Percentiles rank a stretch among this genome's conserved stretches.
Evolutionary conservation across 2,888 invertebrate species (phyloP).

Genomic region (Slavum lentiscoides): DNA sequence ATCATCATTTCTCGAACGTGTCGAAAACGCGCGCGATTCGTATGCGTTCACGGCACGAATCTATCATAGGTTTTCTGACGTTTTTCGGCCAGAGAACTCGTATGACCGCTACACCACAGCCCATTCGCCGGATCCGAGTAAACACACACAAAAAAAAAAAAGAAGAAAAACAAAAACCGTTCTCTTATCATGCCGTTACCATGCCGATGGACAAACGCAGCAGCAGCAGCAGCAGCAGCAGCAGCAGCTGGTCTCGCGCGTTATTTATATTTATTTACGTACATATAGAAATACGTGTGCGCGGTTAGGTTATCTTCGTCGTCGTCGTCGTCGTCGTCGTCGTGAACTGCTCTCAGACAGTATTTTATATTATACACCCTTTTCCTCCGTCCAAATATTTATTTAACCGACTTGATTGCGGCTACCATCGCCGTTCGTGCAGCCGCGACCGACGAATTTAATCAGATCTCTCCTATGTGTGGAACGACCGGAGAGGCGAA

Average conservation of each 20-base stretch:
- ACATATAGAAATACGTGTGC: neutral
- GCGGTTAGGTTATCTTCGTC: constrained; percentile 39
- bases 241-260: too few species aligned
- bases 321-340: constrained; percentile 9
- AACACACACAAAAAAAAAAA: constrained; percentile 11
- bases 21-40: constrained; percentile 30
- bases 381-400: constrained; percentile 38
- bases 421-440: neutral
- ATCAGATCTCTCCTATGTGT: constrained; percentile 20
- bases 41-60: constrained; percentile 19
- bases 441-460: neutral
- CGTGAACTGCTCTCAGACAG: too few species aligned
- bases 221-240: too few species aligned
- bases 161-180: too few species aligned
- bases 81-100: constrained; percentile 16
- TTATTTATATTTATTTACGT: neutral
- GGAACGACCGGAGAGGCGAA: too few species aligned
- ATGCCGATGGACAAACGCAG: constrained; percentile 34
- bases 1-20: constrained; percentile 25
- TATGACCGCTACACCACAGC: constrained; percentile 11
- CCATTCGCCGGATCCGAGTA: constrained; percentile 23
- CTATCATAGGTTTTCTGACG: constrained; percentile 46
- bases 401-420: constrained; percentile 43
- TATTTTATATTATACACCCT: constrained; percentile 3
- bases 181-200: constrained; percentile 43